Evolutionary conservation across 2,113 vertebrate species (phyloP), one percentile per base, ranked within the genome.

Genomic region (Protomyctophum bolini): DNA sequence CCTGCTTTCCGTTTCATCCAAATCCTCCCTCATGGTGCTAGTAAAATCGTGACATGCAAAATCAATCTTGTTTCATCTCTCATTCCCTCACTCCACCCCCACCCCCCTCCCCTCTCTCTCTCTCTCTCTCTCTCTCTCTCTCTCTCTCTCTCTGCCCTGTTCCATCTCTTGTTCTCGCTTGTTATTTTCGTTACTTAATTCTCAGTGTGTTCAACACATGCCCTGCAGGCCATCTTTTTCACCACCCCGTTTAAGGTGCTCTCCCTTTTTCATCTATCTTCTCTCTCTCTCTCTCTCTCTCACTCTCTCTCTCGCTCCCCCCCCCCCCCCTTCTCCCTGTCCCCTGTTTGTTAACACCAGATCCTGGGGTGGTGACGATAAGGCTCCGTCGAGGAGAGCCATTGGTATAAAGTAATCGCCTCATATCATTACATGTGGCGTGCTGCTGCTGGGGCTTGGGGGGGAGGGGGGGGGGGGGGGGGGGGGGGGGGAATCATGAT

Each of bases 1-100:
- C 79, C 86, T 71, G 76, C 83, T 85, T 89, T 91, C 84, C 83
- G 66, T 82, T 76, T 63, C 68, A 49, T 75, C 69, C 83, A 83
- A 80, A 84, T 72, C 77, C 79, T 85, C 70, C 74, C 66, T 54
- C 71, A n/a, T 81, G 77, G 75, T 81, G 78, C 82, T 75, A 83
- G 73, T 57, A 50, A 76, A 83, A 83, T 78, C 73, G 75, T 67
- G 83, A 86, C 87, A 83, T 72, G 61, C 79, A 49, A 66, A 63
- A 70, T 73, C 83, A 72, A 68, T 79, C 81, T 79, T 71, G 72
- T 87, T 91, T 88, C 80, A 86, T 86, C 87, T 66, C 47, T 7
- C 29, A 49, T 33, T 33, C 33, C 33, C 33, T 33, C 33, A 2
- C 33, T 67, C 61, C 48, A n/a, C n/a, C n/a, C n/a, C n/a, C n/a